phyloP scores from a whole-genome alignment of 1,140 invertebrate species.

The Geopemphigus sp. region DNA sequence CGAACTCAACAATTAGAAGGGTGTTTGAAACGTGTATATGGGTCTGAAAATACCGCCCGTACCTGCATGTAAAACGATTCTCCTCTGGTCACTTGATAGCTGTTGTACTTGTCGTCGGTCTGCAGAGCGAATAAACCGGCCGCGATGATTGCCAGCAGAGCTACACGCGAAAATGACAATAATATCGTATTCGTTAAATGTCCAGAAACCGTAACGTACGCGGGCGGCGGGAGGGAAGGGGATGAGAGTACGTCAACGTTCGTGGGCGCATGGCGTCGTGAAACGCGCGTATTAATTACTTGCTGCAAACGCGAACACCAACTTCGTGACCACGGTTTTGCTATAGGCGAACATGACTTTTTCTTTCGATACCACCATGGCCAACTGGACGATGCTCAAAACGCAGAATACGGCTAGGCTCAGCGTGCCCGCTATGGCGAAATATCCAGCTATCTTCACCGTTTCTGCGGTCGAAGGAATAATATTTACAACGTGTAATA shows the following conservation, averaged over 20 bases:
- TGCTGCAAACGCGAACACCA: slow-evolving; percentile 70
- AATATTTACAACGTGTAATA: too few species aligned
- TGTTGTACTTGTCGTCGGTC: slow-evolving; percentile 70
- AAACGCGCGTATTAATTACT: slow-evolving; percentile 59
- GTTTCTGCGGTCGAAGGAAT: slow-evolving; percentile 68
- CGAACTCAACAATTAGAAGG: too few species aligned
- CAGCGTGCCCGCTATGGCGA: slow-evolving; percentile 68
- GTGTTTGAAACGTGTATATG: too few species aligned
- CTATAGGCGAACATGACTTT: slow-evolving; percentile 73
- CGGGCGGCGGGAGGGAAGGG: too few species aligned
- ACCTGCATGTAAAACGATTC: slow-evolving; percentile 85
- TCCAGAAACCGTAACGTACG: too few species aligned
- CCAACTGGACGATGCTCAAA: slow-evolving; percentile 74
- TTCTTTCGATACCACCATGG: slow-evolving; percentile 80
- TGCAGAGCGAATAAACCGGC: slow-evolving; percentile 77
- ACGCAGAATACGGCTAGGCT: slow-evolving; percentile 72
- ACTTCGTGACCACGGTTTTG: slow-evolving; percentile 70
- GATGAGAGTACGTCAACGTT: too few species aligned
- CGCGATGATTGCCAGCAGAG: slow-evolving; percentile 71
- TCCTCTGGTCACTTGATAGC: slow-evolving; percentile 69
- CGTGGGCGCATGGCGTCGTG: too few species aligned
- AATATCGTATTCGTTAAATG: too few species aligned
- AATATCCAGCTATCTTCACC: slow-evolving; percentile 73
- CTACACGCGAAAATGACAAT: slow-evolving; percentile 57
- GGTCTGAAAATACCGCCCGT: too few species aligned